Base-by-base conservation (phyloP, 2,888 invertebrate genomes). In the Electrophaes corylata region DNA sequence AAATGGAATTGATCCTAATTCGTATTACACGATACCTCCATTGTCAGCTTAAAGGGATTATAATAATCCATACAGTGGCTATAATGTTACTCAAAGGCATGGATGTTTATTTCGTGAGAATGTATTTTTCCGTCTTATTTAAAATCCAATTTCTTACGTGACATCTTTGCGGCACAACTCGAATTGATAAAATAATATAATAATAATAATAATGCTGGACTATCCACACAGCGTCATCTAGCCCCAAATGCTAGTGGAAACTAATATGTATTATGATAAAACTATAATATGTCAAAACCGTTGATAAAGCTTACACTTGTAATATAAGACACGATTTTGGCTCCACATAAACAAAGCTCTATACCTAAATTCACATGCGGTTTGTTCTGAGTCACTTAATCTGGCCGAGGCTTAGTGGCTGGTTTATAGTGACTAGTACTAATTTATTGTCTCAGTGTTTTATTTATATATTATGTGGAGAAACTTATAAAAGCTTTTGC, bases 401-500 rank as follows among this genome's bases (percentile, higher is more conserved):
- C 83, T 79, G 76, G 73, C 67, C 62, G 65, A 72, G 72, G 79
- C 79, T 84, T 79, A 83, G 76, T 76, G 78, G 70, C 68, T 78
- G 75, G 75, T 76, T 69, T 70, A 64, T 71, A 71, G 70, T 72
- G 72, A 73, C 73, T 80, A 74, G 72, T 76, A 81, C 83, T 83
- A 82, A 84, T 84, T 83, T 84, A 85, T 80, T 80, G 81, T 81
- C 81, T 84, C 78, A 83, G 79, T 79, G 76, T 76, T 77, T 75
- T 72, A 73, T 76, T 75, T 76, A 71, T 75, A 74, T 76, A n/a
- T n/a, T n/a, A 77, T 72, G 72, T 71, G 73, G 69, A 71, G 69
- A 71, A 81, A 79, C 75, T 78, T 76, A 74, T 73, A 73, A 76
- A 72, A 70, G 72, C 76, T 78, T 77, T 78, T 72, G 70, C 75